phyloP scores from a whole-genome alignment of 2,888 invertebrate species.

The Trachelus iudaicus region DNA sequence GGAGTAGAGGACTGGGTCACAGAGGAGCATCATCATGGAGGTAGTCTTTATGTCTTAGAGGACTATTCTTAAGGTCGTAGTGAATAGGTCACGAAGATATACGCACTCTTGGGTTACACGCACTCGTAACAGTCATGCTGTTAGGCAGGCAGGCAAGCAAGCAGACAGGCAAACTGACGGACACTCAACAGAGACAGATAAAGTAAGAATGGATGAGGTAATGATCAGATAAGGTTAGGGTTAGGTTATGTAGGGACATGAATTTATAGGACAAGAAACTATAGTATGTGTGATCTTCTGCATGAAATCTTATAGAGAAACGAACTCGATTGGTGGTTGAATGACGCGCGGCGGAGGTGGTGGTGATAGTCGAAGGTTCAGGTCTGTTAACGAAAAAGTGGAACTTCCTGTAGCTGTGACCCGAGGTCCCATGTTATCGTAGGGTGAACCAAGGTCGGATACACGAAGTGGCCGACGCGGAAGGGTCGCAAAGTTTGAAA shows the following conservation, averaged over 20 bases:
- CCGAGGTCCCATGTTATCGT: conserved; percentile 91
- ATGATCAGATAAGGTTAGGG: background rate
- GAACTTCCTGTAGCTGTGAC: conserved; percentile 91
- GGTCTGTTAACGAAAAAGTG: conserved; percentile 83
- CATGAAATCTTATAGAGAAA: conserved; percentile 65
- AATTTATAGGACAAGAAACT: background rate
- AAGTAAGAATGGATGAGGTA: background rate
- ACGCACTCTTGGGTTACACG: conserved; percentile 16
- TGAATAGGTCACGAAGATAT: background rate
- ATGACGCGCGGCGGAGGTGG: conserved; percentile 71
- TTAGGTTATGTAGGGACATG: background rate
- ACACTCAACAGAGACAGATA: conserved; percentile 11
- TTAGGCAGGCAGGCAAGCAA: conserved; percentile 34
- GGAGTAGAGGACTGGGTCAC: background rate
- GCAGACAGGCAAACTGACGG: conserved; percentile 42
- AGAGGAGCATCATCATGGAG: background rate
- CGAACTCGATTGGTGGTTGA: conserved; percentile 70
- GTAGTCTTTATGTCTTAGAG: background rate
- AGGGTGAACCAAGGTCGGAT: conserved; percentile 73
- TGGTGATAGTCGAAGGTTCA: conserved; percentile 59
- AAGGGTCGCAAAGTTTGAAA: conserved; percentile 65
- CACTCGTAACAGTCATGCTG: conserved; percentile 22
- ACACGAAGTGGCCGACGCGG: conserved; percentile 62
- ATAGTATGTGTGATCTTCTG: background rate
- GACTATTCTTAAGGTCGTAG: background rate